Conservation (phyloP, 2,888 invertebrate species). For the Euproctis similis region DNA sequence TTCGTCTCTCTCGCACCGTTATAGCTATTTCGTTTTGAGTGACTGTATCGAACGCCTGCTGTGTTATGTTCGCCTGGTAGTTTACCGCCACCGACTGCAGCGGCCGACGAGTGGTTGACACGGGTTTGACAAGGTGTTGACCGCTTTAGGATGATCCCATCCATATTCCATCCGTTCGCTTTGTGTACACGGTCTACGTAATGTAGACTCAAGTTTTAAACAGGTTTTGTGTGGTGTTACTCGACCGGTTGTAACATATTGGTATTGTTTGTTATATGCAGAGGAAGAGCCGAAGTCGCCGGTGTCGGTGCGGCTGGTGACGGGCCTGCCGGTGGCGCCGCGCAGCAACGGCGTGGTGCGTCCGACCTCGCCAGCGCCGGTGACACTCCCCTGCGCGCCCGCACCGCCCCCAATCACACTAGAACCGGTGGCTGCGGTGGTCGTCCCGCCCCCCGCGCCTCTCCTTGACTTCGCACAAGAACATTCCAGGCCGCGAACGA, state of each 20-base stretch:
- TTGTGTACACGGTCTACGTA: slow-evolving; percentile 10
- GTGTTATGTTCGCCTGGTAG: slow-evolving; percentile 61
- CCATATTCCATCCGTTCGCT: too few species aligned
- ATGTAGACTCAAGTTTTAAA: slow-evolving; percentile 4
- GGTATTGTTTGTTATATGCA: slow-evolving; percentile 38
- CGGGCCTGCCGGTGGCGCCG: slow-evolving; percentile 51
- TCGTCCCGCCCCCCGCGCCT: slow-evolving; percentile 38
- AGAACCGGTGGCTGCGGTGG: slow-evolving; percentile 27
- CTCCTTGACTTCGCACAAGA: slow-evolving; percentile 68
- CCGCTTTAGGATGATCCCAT: slow-evolving; percentile 25
- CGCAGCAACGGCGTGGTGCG: slow-evolving; percentile 54
- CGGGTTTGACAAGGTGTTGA: slow-evolving; percentile 64
- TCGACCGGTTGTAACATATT: slow-evolving; percentile 5
- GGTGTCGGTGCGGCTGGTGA: slow-evolving; percentile 58
- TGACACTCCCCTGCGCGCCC: slow-evolving; percentile 24
- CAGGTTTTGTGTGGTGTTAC: slow-evolving; percentile 2
- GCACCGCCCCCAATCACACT: slow-evolving; percentile 22
- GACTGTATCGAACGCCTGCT: slow-evolving; percentile 30
- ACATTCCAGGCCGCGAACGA: slow-evolving; percentile 71
- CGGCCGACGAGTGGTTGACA: slow-evolving; percentile 67
- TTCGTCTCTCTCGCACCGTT: slow-evolving; percentile 34
- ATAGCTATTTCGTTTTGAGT: slow-evolving; percentile 32
- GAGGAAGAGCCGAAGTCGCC: slow-evolving; percentile 71
- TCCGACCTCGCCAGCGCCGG: slow-evolving; percentile 29
- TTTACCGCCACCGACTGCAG: slow-evolving; percentile 74